Evolutionary conservation across 2,888 invertebrate species (phyloP), one percentile per base, ranked within the genome.

Genomic region (Scaptomyza flava): DNA sequence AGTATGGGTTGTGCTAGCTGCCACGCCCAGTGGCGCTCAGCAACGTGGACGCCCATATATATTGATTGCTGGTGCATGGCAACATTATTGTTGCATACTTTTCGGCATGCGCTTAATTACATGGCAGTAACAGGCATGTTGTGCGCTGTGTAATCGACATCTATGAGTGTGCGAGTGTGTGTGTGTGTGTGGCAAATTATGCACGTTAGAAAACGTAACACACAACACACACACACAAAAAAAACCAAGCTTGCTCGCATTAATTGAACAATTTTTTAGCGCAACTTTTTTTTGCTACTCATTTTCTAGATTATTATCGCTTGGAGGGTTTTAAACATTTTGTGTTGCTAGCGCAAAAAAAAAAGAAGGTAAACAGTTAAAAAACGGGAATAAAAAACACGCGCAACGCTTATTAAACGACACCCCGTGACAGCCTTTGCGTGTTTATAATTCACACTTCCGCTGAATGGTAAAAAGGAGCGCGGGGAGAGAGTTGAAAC

Each of bases 371-470:
- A n/a, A 27, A 27, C 27, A 27, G 27, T 27, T 27, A 27, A 27
- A 27, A 27, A 27, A 27, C 27, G 27, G 27, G 27, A 27, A 17
- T 17, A 17, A 48, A 50, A 50, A 34, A 23, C 76, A 69, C 79
- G 64, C 53, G 47, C 59, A 42, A 48, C 54, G 56, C 66, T 75
- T 80, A 82, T 80, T 81, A 82, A 68, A 68, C 56, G 63, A 58
- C 63, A 54, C 54, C 60, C 46, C 57, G 52, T 47, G 79, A 73
- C 71, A 50, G 48, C 47, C 68, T 64, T 86, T 83, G 82, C 82
- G 86, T 82, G 82, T 71, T 85, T 79, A 80, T 85, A 82, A 86
- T 86, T 82, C 86, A 86, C 82, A 82, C 82, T 82, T 86, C 63
- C 70, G 59, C 54, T 82, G 64, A 79, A 74, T 66, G 79, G 41